Conservation (phyloP, 2,113 vertebrate genomes). For the Cygnus atratus region DNA sequence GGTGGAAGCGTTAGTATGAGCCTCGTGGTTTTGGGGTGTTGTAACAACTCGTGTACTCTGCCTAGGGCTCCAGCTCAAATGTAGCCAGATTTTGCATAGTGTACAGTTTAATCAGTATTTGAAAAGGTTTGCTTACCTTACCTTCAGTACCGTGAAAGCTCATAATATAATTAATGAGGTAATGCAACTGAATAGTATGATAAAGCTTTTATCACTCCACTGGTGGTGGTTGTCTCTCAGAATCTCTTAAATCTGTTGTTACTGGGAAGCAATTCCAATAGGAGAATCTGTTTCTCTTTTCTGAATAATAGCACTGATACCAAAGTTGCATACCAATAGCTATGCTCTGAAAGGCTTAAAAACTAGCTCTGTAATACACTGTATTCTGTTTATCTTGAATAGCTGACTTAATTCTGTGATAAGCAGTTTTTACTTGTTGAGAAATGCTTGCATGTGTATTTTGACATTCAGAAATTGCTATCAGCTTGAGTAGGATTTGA, state of each 20-base stretch:
- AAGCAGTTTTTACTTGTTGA: neutral
- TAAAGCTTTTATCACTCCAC: neutral
- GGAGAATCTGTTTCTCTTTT: neutral
- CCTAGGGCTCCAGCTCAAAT: neutral
- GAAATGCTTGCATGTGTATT: neutral
- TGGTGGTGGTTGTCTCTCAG: neutral
- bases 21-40: neutral
- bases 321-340: neutral
- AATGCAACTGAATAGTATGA: neutral
- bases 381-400: conserved; percentile 5
- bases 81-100: neutral
- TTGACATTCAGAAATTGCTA: conserved; percentile 6
- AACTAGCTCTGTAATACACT: neutral
- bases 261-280: neutral
- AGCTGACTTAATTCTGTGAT: conserved; percentile 7
- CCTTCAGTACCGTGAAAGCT: neutral
- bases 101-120: neutral
- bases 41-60: neutral
- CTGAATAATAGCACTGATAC: neutral
- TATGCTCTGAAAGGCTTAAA: neutral
- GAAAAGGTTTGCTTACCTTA: neutral
- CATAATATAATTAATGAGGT: neutral
- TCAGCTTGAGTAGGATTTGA: neutral
- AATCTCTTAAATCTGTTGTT: neutral
- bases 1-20: neutral